Conservation (phyloP, 2,888 invertebrate genomes). For the Lepidocyrtinus sp. region DNA sequence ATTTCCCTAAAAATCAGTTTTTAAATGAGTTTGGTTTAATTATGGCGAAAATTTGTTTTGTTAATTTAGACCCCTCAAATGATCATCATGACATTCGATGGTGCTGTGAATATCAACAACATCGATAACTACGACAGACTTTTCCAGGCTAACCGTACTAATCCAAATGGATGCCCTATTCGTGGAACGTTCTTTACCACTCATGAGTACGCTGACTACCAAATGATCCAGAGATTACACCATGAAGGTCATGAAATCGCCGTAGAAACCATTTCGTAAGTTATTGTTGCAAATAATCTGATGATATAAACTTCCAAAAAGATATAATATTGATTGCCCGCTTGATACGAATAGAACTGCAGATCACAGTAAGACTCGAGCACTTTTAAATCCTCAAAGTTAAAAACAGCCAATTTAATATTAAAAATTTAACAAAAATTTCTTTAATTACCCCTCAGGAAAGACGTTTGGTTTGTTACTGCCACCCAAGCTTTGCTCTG, state of each 20-base stretch:
- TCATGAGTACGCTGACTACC: slow-evolving; percentile 92
- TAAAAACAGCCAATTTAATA: not conserved
- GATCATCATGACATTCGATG: slow-evolving; percentile 92
- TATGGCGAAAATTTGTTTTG: not conserved
- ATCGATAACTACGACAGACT: slow-evolving; percentile 90
- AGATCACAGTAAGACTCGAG: slow-evolving; percentile 78
- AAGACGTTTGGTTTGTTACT: slow-evolving; percentile 90
- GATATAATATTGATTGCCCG: not conserved
- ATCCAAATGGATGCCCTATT: slow-evolving; percentile 91
- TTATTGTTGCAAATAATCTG: slow-evolving; percentile 67
- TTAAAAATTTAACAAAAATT: not conserved
- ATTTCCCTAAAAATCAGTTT: too few relatives aligned
- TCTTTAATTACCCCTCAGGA: slow-evolving; percentile 75
- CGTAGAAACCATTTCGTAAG: slow-evolving; percentile 82
- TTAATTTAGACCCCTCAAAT: slow-evolving; percentile 96
- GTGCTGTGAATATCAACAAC: slow-evolving; percentile 93
- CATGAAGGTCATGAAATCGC: slow-evolving; percentile 91
- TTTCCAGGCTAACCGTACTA: slow-evolving; percentile 82
- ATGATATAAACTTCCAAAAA: too few relatives aligned
- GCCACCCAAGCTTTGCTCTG: slow-evolving; percentile 90
- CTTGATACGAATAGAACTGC: slow-evolving; percentile 76
- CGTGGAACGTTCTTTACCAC: slow-evolving; percentile 94
- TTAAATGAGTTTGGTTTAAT: not conserved
- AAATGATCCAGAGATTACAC: slow-evolving; percentile 90
- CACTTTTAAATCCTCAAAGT: too few relatives aligned